These are phyloP conservation scores for Lipotes vexillifer DNA, from an alignment of 2,113 vertebrate species.

Conservation along the genomic window DNA sequence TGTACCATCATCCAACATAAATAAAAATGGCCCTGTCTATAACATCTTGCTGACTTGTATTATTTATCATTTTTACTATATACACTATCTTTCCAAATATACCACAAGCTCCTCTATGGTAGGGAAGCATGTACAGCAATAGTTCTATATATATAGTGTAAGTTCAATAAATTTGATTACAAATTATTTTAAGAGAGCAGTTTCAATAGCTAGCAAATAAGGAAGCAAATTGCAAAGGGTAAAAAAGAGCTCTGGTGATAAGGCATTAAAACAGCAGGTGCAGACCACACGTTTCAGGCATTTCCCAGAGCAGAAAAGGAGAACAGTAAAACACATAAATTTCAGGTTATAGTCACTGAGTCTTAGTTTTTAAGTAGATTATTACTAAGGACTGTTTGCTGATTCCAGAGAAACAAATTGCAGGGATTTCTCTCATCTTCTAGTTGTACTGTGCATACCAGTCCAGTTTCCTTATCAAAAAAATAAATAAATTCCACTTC, in stretches of 20 bases:
- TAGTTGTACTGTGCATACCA: background rate
- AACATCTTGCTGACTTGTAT: background rate
- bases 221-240: background rate
- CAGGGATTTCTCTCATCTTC: background rate
- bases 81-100: background rate
- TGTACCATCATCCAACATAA: background rate
- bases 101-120: background rate
- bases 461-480: background rate
- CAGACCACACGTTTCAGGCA: background rate
- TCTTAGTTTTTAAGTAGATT: constrained; percentile 34
- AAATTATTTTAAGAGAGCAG: constrained; percentile 3
- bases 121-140: too few species aligned
- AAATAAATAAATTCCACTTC: background rate
- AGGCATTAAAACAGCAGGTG: background rate
- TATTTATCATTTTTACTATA: background rate
- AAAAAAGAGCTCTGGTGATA: background rate
- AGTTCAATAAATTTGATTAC: constrained; percentile 6
- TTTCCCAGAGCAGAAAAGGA: background rate
- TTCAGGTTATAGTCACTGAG: background rate
- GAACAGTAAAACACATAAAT: background rate
- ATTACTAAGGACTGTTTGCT: background rate
- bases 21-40: background rate
- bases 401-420: background rate
- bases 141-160: background rate
- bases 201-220: background rate